Base-by-base conservation (phyloP, 2,113 vertebrate species). In the Erinaceus europaeus region DNA sequence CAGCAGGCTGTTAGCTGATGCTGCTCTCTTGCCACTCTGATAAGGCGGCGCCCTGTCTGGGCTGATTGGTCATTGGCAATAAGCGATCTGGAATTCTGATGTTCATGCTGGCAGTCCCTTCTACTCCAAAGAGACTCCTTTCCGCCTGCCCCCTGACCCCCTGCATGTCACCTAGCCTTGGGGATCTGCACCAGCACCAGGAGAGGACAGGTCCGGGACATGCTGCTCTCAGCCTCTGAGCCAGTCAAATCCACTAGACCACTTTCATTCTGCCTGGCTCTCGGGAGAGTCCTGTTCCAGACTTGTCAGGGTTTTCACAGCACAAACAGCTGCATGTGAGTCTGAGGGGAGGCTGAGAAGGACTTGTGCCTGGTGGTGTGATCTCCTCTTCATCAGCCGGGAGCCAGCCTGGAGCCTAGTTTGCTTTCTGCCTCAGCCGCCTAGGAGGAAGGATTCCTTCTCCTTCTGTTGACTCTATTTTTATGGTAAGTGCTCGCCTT, bases 401-500 rank as follows among this genome's bases (percentile, higher is more conserved):
- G 67, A 86, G 67, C 89, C 86, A 83, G 92, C 82, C 90, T 86
- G 85, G 86, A 94, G 84, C 87, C 76, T 72, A 10, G 55, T 92
- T 96, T 93, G 92, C 91, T 95, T 80, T 92, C 89, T 88, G 44
- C 67, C 76, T 88, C 90, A 95, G 94, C 95, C 95, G 67, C 81
- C 44, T 18, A 9, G 55, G 89, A 94, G 94, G 96, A 96, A 91
- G 93, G 90, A 95, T 94, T 89, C 80, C 88, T 90, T 95, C 94
- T 96, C 95, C 84, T 95, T 97, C 94, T 95, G 97, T 96, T 96
- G 96, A 96, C 95, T 96, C 97, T 98, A 95, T 97, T 97, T 97
- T 97, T 96, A 97, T 96, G 98, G 98, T 99, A 98, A 98, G 98
- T 98, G 96, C 94, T 92, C 87, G 97, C 96, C 83, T 97, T 88